These are phyloP conservation scores for Villa cingulata DNA, from an alignment of 2,888 invertebrate species.

Conservation along the genomic window DNA sequence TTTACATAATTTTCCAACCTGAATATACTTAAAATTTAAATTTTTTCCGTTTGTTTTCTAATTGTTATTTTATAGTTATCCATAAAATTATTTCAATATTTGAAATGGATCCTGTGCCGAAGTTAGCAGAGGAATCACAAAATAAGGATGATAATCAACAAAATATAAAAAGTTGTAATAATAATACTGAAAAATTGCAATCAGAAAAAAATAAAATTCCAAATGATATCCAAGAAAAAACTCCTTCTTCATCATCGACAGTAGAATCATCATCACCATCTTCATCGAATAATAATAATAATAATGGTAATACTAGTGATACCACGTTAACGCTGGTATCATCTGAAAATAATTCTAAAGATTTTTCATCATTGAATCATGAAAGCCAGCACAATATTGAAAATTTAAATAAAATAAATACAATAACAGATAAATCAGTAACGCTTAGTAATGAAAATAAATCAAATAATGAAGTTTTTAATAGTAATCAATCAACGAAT, in stretches of 20 bases:
- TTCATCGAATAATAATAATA: background rate
- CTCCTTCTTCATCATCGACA: background rate
- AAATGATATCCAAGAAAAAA: conserved; percentile 4
- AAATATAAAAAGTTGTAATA: background rate
- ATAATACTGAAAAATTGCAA: background rate
- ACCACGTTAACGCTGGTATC: background rate
- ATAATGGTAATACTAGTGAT: background rate
- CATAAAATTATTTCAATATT: conserved; percentile 4
- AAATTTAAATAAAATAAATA: background rate
- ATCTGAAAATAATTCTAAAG: background rate
- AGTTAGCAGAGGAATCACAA: conserved; percentile 9
- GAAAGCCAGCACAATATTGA: background rate
- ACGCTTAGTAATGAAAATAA: background rate
- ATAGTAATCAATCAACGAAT: background rate
- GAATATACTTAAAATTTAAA: too few species aligned
- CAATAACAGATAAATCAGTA: background rate
- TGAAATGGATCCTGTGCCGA: conserved; percentile 13
- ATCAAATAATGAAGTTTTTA: background rate
- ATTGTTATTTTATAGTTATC: conserved; percentile 9
- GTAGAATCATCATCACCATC: background rate
- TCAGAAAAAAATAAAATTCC: background rate
- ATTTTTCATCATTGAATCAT: background rate
- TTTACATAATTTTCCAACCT: too few species aligned
- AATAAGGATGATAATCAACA: background rate
- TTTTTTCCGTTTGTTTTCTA: too few species aligned